These are phyloP conservation scores for Stegastes partitus DNA, from an alignment of 2,113 vertebrate species.

Conservation along the genomic window DNA sequence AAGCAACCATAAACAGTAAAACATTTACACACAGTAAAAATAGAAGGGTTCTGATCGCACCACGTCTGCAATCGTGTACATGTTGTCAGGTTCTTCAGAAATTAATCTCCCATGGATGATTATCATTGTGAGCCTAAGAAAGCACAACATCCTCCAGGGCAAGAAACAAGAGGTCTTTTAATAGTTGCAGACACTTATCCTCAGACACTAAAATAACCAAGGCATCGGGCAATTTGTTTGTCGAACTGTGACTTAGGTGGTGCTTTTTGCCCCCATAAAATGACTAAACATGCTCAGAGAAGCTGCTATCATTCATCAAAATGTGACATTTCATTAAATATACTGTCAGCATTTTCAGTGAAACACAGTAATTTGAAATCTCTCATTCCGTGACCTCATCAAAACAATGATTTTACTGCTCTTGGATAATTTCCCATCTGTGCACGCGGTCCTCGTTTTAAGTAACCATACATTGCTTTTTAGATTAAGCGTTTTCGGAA, in stretches of 20 bases:
- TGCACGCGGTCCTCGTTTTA: conserved; percentile 32
- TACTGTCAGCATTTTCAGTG: conserved; percentile 18
- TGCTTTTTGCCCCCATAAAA: conserved; percentile 13
- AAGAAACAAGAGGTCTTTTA: neutral
- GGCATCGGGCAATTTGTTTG: neutral
- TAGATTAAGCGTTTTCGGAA: conserved; percentile 45
- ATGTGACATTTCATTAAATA: conserved; percentile 27
- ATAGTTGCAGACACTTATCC: neutral
- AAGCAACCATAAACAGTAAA: neutral
- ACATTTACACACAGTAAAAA: neutral
- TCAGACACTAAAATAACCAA: neutral
- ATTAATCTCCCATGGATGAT: neutral
- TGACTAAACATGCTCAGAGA: conserved; percentile 6
- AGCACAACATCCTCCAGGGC: neutral
- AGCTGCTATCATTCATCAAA: conserved; percentile 8
- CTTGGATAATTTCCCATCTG: conserved; percentile 48
- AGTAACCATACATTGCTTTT: conserved; percentile 40
- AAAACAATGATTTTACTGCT: conserved; percentile 41
- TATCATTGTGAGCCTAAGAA: neutral
- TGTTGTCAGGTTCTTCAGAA: neutral
- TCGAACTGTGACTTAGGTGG: neutral
- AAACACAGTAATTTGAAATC: conserved; percentile 29
- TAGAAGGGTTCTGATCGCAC: neutral
- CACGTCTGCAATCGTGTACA: neutral
- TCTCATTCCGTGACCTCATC: conserved; percentile 53